A percentile compares a stretch with the other conserved stretches of the same genome.
These are phyloP conservation scores for Lepetodrilus schrolli DNA, from an alignment of 2,888 invertebrate species.

Conservation along the genomic window DNA sequence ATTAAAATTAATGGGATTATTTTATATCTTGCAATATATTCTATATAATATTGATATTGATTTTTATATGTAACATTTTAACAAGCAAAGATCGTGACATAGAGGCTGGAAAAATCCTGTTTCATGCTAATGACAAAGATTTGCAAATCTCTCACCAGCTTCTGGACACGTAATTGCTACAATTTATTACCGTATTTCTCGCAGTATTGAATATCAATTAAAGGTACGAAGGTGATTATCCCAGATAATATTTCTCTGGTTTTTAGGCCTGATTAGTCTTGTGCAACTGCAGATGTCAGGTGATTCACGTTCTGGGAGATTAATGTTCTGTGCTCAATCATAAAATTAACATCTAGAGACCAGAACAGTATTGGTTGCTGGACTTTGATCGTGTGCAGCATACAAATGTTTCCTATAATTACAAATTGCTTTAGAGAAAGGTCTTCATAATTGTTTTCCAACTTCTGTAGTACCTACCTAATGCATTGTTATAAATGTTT, in stretches of 20 bases:
- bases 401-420: constrained; percentile 3
- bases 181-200: background rate
- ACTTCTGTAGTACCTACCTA: too few relatives aligned
- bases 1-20: too few relatives aligned
- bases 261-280: background rate
- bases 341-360: background rate
- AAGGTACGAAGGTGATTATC: background rate
- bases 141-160: background rate
- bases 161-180: background rate
- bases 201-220: background rate
- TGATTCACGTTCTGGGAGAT: background rate
- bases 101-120: background rate
- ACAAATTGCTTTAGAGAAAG: too few relatives aligned
- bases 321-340: background rate
- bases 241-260: background rate
- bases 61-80: too few relatives aligned
- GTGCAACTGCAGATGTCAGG: background rate
- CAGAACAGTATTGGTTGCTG: too few relatives aligned
- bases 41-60: too few relatives aligned
- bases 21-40: too few relatives aligned
- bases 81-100: too few relatives aligned
- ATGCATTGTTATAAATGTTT: too few relatives aligned
- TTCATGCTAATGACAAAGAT: background rate
- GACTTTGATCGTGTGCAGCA: background rate
- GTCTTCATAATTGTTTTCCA: too few relatives aligned